A percentile compares a stretch with the other conserved stretches of the same genome.
Conservation (phyloP, 2,888 invertebrate species). For the Isoperla grammatica region DNA sequence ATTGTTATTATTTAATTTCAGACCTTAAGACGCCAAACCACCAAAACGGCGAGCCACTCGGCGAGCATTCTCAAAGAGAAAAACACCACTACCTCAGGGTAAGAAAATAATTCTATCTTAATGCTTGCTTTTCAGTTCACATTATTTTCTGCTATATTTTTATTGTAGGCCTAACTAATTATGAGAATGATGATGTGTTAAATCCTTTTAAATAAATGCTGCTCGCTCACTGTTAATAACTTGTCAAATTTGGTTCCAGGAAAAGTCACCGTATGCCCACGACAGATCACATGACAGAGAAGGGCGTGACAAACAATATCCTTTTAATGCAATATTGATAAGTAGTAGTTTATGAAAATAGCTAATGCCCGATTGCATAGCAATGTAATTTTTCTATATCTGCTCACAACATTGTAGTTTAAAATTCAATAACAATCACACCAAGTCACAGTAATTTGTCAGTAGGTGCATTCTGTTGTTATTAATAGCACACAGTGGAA, state of each 20-base stretch:
- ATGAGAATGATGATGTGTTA: too few species aligned
- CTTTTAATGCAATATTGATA: slow-evolving; percentile 51
- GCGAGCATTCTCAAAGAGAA: slow-evolving; percentile 56
- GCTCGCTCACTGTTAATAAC: too few species aligned
- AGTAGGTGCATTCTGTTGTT: too few species aligned
- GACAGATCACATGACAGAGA: slow-evolving; percentile 70
- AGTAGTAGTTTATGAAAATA: too few species aligned
- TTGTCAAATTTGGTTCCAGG: slow-evolving; percentile 57
- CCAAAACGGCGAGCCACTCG: slow-evolving; percentile 57
- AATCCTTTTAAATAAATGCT: too few species aligned
- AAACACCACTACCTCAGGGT: slow-evolving; percentile 53
- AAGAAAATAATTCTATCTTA: slow-evolving; percentile 19
- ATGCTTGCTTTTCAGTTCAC: slow-evolving; percentile 9
- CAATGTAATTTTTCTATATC: too few species aligned
- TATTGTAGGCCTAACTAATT: neutral
- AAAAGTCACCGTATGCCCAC: slow-evolving; percentile 68
- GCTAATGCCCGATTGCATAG: too few species aligned
- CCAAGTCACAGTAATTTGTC: too few species aligned
- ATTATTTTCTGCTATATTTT: neutral
- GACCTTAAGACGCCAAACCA: slow-evolving; percentile 58
- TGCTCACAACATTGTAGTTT: too few species aligned
- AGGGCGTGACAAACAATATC: slow-evolving; percentile 78
- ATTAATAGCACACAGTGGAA: too few species aligned
- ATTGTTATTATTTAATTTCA: slow-evolving; percentile 37
- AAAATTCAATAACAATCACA: too few species aligned